Conservation (phyloP, 2,113 vertebrate species). For the Sinocyclocheilus grahami region DNA sequence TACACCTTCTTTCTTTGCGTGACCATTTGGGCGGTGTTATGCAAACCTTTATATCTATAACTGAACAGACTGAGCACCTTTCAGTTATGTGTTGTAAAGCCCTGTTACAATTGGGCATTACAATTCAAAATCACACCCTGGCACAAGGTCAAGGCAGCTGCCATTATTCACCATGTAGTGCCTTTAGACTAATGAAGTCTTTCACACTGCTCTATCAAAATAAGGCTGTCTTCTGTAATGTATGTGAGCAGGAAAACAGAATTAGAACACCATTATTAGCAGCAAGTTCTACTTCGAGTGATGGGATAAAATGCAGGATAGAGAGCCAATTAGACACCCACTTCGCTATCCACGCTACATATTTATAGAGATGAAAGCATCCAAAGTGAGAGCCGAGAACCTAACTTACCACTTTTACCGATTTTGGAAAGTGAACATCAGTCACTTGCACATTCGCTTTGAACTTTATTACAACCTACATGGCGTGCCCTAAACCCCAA, state of each 20-base stretch:
- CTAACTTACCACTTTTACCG: neutral
- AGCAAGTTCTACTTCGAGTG: conserved; percentile 22
- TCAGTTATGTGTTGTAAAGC: conserved; percentile 41
- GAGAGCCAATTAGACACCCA: conserved; percentile 39
- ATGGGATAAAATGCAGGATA: conserved; percentile 20
- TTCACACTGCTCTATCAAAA: conserved; percentile 20
- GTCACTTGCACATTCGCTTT: neutral
- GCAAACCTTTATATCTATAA: too few species aligned
- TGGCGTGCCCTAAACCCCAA: neutral
- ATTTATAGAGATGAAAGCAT: conserved; percentile 31
- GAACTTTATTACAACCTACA: conserved; percentile 6
- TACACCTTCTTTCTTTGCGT: too few species aligned
- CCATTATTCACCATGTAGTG: conserved; percentile 24
- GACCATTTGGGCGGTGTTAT: too few species aligned
- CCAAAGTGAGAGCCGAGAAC: neutral
- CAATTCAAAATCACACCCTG: conserved; percentile 30
- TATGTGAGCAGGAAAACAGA: conserved; percentile 11
- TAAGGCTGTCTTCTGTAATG: conserved; percentile 23
- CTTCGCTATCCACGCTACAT: neutral
- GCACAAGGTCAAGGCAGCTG: conserved; percentile 38
- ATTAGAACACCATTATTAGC: conserved; percentile 20
- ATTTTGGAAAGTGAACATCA: neutral
- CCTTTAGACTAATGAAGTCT: conserved; percentile 31
- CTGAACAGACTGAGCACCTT: conserved; percentile 18
- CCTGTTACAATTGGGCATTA: conserved; percentile 14